phyloP scores from a whole-genome alignment of 2,888 invertebrate genomes.

The Pristionchus arcanus region DNA sequence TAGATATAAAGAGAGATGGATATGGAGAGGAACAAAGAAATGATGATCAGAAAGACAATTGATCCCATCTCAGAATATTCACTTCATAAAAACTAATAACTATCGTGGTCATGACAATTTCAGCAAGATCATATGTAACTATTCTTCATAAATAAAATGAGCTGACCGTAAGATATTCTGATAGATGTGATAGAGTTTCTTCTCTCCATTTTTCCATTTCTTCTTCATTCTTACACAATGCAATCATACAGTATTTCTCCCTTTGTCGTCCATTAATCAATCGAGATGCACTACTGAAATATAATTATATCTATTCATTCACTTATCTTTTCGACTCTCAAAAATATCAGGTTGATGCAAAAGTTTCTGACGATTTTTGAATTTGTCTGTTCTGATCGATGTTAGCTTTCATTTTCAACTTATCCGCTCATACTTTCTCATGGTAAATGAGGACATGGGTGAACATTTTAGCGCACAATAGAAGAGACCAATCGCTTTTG shows the following conservation, averaged over 20 bases:
- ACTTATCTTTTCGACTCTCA: not conserved
- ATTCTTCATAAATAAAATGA: not conserved
- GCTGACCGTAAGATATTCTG: not conserved
- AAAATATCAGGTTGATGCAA: no score
- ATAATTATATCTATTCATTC: not conserved
- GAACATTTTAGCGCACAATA: no score
- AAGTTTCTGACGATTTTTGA: no score
- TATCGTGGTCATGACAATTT: not conserved
- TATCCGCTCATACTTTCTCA: no score
- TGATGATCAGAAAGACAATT: no score
- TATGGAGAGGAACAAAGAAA: not conserved
- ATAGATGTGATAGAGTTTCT: not conserved
- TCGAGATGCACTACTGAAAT: constrained; percentile 18
- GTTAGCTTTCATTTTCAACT: no score
- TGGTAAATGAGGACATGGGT: no score
- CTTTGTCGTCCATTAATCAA: constrained; percentile 47
- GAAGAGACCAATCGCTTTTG: no score
- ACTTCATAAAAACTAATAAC: not conserved
- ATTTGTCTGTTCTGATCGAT: no score
- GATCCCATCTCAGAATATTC: not conserved
- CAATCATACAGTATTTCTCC: constrained; percentile 40
- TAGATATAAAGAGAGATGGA: constrained; percentile 33
- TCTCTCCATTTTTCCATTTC: constrained; percentile 30
- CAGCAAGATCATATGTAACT: not conserved
- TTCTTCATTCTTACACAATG: constrained; percentile 39